phyloP scores from a whole-genome alignment of 2,797 vertebrate species.

The Chromobotia macracanthus region DNA sequence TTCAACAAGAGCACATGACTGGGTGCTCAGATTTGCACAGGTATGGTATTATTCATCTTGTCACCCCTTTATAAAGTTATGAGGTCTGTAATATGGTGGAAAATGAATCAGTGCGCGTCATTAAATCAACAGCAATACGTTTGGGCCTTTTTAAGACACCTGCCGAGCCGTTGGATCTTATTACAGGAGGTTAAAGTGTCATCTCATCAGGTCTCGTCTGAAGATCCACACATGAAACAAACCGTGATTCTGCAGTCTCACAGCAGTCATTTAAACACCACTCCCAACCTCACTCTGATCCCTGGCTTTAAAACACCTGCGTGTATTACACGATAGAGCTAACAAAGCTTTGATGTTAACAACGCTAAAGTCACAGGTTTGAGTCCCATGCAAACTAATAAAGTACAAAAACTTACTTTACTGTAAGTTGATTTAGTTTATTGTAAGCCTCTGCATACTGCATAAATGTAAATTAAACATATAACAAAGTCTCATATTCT shows the following conservation, averaged over 20 bases:
- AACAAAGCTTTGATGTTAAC: too few species aligned
- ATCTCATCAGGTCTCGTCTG: slow-evolving; percentile 44
- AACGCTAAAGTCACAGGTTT: too few species aligned
- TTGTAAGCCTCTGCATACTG: too few species aligned
- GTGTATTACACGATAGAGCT: slow-evolving; percentile 29
- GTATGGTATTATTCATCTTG: too few species aligned
- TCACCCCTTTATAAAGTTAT: background rate
- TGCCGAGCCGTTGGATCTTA: slow-evolving; percentile 47
- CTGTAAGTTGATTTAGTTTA: too few species aligned
- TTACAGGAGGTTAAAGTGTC: slow-evolving; percentile 54
- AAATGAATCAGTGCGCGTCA: background rate
- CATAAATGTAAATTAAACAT: too few species aligned
- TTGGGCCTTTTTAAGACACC: slow-evolving; percentile 46
- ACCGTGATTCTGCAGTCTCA: slow-evolving; percentile 48
- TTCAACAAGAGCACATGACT: background rate
- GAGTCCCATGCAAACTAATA: too few species aligned
- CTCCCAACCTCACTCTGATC: slow-evolving; percentile 53
- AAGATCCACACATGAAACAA: slow-evolving; percentile 51
- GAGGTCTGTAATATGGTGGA: background rate
- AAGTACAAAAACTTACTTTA: too few species aligned
- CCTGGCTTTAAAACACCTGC: slow-evolving; percentile 43
- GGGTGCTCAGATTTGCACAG: too few species aligned
- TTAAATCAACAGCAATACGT: slow-evolving; percentile 35
- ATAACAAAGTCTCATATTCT: too few species aligned
- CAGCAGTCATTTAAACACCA: slow-evolving; percentile 62